phyloP scores from a whole-genome alignment of 2,797 vertebrate species.

The Corythornis leucogaster region DNA sequence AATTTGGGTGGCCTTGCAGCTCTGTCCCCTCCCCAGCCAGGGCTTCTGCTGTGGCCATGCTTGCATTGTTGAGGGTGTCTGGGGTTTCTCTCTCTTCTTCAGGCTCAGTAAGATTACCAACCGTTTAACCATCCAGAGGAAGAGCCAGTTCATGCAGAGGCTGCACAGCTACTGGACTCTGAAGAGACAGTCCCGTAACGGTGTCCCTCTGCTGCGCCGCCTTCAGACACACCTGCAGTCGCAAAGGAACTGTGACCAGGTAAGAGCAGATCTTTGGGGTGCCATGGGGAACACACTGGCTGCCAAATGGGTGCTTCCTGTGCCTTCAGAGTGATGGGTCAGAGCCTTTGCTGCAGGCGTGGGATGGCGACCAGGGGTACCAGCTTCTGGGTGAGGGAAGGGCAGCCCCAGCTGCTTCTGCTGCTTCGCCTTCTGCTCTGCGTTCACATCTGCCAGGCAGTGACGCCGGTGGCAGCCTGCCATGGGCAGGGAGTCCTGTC shows the following conservation, averaged over 20 bases:
- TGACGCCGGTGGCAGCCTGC: neutral
- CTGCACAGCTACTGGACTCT: slow-evolving; percentile 99
- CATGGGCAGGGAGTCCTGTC: slow-evolving; percentile 1
- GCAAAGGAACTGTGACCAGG: slow-evolving; percentile 92
- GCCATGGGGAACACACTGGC: neutral
- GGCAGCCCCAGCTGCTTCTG: slow-evolving; percentile 18
- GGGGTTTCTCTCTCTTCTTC: slow-evolving; percentile 8
- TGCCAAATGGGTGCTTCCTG: neutral
- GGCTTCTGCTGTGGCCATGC: neutral
- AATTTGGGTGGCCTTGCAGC: neutral
- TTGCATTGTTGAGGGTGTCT: neutral
- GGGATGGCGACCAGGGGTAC: neutral
- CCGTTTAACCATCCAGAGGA: slow-evolving; percentile 93
- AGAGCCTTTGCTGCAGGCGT: slow-evolving; percentile 2
- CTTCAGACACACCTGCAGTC: slow-evolving; percentile 98
- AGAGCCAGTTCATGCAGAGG: slow-evolving; percentile 99
- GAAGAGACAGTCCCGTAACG: slow-evolving; percentile 97
- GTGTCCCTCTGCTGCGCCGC: slow-evolving; percentile 93
- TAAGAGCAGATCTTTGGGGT: slow-evolving; percentile 22
- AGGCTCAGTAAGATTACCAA: slow-evolving; percentile 98
- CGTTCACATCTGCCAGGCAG: neutral
- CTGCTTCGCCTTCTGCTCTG: neutral
- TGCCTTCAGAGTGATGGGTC: neutral
- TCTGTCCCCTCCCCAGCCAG: neutral
- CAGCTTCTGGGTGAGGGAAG: neutral